Evolutionary conservation across 2,113 vertebrate species (phyloP).

Genomic region (Brachyhypopomus gauderio): DNA sequence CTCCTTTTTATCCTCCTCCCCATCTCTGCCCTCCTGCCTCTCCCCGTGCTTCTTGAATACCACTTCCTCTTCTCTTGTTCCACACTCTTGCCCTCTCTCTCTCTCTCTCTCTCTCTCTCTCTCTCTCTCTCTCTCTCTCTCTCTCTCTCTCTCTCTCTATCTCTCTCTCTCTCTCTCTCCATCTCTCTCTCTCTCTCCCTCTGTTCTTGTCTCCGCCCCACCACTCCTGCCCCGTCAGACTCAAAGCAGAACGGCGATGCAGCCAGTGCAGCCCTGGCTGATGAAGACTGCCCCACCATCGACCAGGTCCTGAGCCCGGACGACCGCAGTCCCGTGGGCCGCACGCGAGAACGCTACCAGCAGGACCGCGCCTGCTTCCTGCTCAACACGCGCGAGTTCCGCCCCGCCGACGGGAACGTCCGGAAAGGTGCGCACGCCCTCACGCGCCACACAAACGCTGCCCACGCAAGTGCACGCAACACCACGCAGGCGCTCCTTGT

Average conservation of each 20-base stretch:
- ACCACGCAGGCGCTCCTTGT: conserved; percentile 3
- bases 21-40: background rate
- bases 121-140: background rate
- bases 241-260: conserved; percentile 89
- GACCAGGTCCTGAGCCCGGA: conserved; percentile 91
- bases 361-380: conserved; percentile 92
- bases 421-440: conserved; percentile 82
- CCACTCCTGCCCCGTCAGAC: conserved; percentile 61
- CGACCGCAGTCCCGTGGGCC: conserved; percentile 85
- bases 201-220: background rate
- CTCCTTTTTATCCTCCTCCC: background rate
- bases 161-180: background rate
- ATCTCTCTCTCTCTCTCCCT: background rate
- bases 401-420: conserved; percentile 88
- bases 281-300: conserved; percentile 91
- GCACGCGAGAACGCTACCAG: conserved; percentile 83
- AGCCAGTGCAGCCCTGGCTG: conserved; percentile 86
- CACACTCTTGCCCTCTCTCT: no score
- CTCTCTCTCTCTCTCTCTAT: background rate
- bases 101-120: background rate
- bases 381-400: conserved; percentile 88
- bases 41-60: background rate
- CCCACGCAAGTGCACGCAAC: conserved; percentile 25
- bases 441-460: background rate
- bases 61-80: no score